phyloP scores from a whole-genome alignment of 2,797 vertebrate genomes.

The Natrix natrix region DNA sequence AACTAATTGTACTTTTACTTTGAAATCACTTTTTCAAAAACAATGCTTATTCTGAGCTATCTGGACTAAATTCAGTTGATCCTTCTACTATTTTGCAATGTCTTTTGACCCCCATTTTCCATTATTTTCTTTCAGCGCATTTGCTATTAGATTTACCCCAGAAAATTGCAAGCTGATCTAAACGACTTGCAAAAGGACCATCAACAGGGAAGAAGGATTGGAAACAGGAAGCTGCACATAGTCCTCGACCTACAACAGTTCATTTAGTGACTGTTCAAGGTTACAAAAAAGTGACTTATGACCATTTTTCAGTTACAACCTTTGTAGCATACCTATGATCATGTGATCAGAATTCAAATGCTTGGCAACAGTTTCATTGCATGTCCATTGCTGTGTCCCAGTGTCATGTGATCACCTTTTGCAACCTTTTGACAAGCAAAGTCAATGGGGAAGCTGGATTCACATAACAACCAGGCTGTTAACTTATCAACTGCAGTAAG shows the following conservation, averaged over 20 bases:
- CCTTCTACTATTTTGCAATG: slow-evolving; percentile 38
- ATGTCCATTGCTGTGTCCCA: too few relatives aligned
- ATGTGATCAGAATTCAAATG: too few relatives aligned
- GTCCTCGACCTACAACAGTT: neutral
- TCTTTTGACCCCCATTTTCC: slow-evolving; percentile 45
- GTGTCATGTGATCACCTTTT: too few relatives aligned
- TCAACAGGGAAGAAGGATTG: neutral
- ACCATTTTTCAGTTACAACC: neutral
- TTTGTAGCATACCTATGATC: neutral
- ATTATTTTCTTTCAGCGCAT: slow-evolving; percentile 14
- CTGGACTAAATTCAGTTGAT: slow-evolving; percentile 42
- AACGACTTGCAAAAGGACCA: neutral
- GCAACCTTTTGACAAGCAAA: too few relatives aligned
- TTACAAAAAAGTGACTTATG: neutral
- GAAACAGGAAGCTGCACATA: neutral
- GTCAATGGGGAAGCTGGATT: too few relatives aligned
- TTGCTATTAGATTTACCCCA: slow-evolving; percentile 14
- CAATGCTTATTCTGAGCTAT: slow-evolving; percentile 41
- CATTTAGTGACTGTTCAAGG: neutral
- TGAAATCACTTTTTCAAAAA: slow-evolving; percentile 33
- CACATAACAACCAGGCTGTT: too few relatives aligned
- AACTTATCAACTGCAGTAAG: too few relatives aligned
- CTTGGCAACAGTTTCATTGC: too few relatives aligned
- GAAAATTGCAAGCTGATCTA: neutral
- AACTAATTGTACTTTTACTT: slow-evolving; percentile 50